phyloP scores from a whole-genome alignment of 2,113 vertebrate species.

The Lontra canadensis region DNA sequence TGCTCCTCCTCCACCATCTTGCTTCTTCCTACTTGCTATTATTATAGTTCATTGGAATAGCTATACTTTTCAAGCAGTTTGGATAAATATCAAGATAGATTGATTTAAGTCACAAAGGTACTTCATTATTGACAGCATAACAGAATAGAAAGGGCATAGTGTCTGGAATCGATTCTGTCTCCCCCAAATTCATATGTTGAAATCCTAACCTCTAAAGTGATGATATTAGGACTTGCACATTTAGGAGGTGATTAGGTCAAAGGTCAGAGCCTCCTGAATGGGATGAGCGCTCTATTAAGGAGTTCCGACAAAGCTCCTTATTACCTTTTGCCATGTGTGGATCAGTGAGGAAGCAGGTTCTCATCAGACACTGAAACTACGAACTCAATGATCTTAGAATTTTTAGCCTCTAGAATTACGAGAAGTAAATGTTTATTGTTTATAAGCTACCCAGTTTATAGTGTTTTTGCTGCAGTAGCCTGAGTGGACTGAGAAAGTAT shows the following conservation, averaged over 20 bases:
- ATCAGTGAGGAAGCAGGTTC: neutral
- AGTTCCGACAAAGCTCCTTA: no score
- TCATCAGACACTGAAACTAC: neutral
- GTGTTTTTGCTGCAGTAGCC: neutral
- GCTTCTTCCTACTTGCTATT: neutral
- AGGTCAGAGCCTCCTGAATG: neutral
- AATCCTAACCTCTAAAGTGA: neutral
- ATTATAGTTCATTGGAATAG: neutral
- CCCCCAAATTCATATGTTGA: neutral
- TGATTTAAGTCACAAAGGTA: neutral
- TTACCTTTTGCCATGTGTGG: neutral
- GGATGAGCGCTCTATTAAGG: neutral
- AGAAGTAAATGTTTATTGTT: neutral
- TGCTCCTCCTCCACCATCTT: no score
- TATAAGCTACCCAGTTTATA: neutral
- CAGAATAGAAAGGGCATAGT: neutral
- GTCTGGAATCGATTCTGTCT: neutral
- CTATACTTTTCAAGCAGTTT: neutral
- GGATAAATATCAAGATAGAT: neutral
- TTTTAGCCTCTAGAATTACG: neutral
- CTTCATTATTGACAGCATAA: neutral
- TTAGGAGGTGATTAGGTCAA: neutral
- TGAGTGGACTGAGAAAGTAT: neutral
- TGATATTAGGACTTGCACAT: no score
- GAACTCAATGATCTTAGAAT: neutral